Evolutionary conservation across 2,113 vertebrate species (phyloP).

Genomic region (Archilochus colubris): DNA sequence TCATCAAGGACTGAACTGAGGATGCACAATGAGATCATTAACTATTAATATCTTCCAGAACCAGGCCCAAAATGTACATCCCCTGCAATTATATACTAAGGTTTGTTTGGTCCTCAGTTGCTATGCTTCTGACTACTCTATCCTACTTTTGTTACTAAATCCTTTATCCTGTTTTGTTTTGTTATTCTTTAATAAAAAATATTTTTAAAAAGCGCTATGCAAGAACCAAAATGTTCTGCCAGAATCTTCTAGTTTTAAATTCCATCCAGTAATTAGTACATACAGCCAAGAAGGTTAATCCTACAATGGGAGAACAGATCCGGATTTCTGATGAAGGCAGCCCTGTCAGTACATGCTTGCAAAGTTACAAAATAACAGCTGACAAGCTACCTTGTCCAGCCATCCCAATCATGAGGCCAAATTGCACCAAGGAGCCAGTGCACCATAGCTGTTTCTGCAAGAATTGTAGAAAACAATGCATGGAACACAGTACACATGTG

Average conservation of each 20-base stretch:
- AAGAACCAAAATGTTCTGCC: slow-evolving; percentile 56
- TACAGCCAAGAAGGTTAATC: slow-evolving; percentile 33
- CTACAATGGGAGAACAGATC: neutral
- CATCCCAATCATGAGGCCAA: neutral
- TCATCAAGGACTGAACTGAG: neutral
- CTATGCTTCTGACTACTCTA: neutral
- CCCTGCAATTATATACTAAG: neutral
- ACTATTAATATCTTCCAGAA: neutral
- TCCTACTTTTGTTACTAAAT: neutral
- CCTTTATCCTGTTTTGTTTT: neutral
- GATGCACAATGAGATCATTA: neutral
- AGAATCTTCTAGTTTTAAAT: slow-evolving; percentile 51
- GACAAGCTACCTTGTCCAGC: neutral
- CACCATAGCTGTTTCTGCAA: neutral
- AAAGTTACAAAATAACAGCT: neutral
- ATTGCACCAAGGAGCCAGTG: neutral
- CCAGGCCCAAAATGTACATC: neutral
- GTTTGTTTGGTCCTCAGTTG: neutral
- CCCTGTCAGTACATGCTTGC: neutral
- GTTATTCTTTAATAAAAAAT: neutral
- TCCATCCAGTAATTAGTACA: slow-evolving; percentile 44
- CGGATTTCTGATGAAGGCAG: neutral
- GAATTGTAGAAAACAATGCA: neutral
- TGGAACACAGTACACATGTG: neutral
- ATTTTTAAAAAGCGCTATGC: neutral